phyloP scores from a whole-genome alignment of 1,140 invertebrate species.

The Homarus americanus region DNA sequence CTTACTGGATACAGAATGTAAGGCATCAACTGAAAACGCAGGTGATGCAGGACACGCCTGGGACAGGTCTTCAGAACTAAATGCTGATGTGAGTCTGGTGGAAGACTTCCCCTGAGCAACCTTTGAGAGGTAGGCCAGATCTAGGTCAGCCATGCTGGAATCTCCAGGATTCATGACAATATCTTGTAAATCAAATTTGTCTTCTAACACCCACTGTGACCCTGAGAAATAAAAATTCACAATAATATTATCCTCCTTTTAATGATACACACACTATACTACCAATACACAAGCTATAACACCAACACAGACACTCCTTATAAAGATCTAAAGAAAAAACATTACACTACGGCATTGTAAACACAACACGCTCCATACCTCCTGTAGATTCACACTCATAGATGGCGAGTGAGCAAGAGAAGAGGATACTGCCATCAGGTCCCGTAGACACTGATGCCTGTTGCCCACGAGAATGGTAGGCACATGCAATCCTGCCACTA shows the following conservation, averaged over 20 bases:
- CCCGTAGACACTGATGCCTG: neutral
- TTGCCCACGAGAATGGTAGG: conserved; percentile 83
- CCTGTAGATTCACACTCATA: conserved; percentile 99
- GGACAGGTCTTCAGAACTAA: conserved; percentile 59
- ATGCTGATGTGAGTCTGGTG: conserved; percentile 35
- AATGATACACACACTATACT: too few species aligned
- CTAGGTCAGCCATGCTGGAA: conserved; percentile 18
- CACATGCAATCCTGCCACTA: conserved; percentile 96
- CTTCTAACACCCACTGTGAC: conserved; percentile 99
- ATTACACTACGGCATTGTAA: too few species aligned
- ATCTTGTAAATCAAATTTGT: conserved; percentile 94
- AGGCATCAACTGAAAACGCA: conserved; percentile 60
- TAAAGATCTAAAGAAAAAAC: too few species aligned
- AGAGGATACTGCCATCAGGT: conserved; percentile 47
- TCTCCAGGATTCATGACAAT: conserved; percentile 78
- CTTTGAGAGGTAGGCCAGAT: conserved; percentile 62
- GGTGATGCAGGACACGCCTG: conserved; percentile 38
- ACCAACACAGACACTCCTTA: too few species aligned
- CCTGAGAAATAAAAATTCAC: conserved; percentile 76
- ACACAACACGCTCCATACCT: too few species aligned
- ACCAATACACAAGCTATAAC: too few species aligned
- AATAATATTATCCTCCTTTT: too few species aligned
- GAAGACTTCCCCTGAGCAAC: conserved; percentile 51
- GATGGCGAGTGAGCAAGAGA: conserved; percentile 87
- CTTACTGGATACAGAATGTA: conserved; percentile 69